A percentile compares a stretch with the other conserved stretches of the same genome.
These are phyloP conservation scores for cat (Felis catus) DNA, from an alignment of 2,113 vertebrate species.

Conservation along the genomic window F.catus_Fca126_mat1.0 CM031425.1:37859001-37859500, in stretches of 20 bases:
- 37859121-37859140: not conserved
- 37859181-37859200: not conserved
- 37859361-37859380: not conserved
- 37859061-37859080: not conserved
- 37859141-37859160: not conserved
- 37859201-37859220: not conserved
- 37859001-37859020: not conserved
- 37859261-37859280: not conserved
- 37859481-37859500: not conserved
- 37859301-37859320: not conserved
- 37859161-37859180: not conserved
- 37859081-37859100: not conserved
- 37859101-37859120: not conserved
- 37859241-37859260: not conserved
- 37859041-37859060: slow-evolving; percentile 7
- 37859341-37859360: not conserved
- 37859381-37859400: not conserved
- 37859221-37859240: not conserved
- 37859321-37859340: not conserved
- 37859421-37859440: not conserved
- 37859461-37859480: not conserved
- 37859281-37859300: not conserved
- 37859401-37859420: not conserved
- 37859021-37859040: not conserved
- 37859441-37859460: not conserved